Conservation (phyloP, 2,888 invertebrate genomes). For the Noctua pronuba region DNA sequence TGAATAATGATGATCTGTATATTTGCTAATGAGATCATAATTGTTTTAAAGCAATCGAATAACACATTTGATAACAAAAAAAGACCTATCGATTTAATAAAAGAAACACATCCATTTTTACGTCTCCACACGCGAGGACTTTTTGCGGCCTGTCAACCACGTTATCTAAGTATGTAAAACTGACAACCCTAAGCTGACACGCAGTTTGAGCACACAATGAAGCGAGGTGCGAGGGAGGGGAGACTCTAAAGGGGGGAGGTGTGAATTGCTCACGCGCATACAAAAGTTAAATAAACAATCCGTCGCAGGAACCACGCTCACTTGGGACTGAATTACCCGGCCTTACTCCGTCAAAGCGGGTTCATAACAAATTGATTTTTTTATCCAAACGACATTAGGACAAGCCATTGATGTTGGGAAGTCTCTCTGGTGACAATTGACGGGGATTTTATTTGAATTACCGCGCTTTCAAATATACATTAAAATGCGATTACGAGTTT, state of each 20-base stretch:
- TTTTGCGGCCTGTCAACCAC: constrained; percentile 40
- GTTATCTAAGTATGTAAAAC: constrained; percentile 52
- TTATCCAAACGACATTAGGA: constrained; percentile 73
- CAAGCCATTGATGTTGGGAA: constrained; percentile 64
- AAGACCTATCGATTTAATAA: constrained; percentile 9
- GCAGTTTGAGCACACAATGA: constrained; percentile 77
- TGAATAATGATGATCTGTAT: constrained; percentile 20
- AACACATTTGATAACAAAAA: constrained; percentile 29
- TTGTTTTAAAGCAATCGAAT: constrained; percentile 22
- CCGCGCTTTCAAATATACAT: constrained; percentile 68
- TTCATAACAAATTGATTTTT: constrained; percentile 84
- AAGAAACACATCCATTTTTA: constrained; percentile 32
- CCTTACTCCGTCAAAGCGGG: constrained; percentile 69
- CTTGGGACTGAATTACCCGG: constrained; percentile 82
- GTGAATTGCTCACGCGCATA: constrained; percentile 80
- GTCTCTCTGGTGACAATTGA: constrained; percentile 66
- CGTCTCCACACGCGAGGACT: constrained; percentile 32
- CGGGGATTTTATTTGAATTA: constrained; percentile 70
- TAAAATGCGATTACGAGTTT: constrained; percentile 68
- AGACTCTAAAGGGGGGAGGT: constrained; percentile 68
- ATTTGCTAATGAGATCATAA: constrained; percentile 12
- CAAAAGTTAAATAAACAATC: constrained; percentile 75
- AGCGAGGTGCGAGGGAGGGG: constrained; percentile 68
- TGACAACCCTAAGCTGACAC: constrained; percentile 71
- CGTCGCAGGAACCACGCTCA: constrained; percentile 84